Conservation (phyloP, 2,888 invertebrate species). For the Argyresthia albistria region DNA sequence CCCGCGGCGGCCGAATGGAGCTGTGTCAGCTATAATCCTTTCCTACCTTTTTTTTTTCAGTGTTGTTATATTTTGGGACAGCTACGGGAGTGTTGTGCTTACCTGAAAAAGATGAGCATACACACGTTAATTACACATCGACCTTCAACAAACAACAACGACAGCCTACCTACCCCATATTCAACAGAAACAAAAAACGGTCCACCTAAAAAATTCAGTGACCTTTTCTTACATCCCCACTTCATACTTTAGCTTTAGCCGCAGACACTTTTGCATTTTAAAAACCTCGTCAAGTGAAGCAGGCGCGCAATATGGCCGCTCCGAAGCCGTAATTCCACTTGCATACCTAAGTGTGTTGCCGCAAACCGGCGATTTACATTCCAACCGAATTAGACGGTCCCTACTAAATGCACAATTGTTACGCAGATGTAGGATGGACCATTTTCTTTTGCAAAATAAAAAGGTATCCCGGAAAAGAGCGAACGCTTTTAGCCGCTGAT, state of each 20-base stretch:
- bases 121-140: no score
- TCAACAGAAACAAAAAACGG: no score
- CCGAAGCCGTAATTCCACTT: background rate
- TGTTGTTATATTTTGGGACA: no score
- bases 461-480: background rate
- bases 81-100: conserved; percentile 15
- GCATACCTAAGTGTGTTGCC: background rate
- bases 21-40: no score
- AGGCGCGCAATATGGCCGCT: no score
- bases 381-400: conserved; percentile 1
- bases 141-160: no score
- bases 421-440: background rate
- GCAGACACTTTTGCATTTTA: background rate
- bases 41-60: no score
- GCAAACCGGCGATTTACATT: background rate
- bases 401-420: background rate
- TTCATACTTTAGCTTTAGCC: background rate
- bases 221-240: no score
- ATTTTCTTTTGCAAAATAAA: background rate
- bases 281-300: background rate
- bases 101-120: conserved; percentile 28
- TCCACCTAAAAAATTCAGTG: no score
- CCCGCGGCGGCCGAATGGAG: no score
- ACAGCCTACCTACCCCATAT: no score
- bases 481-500: no score